Evolutionary conservation across 2,888 invertebrate species (phyloP).

Genomic region (Perizoma affinitatum): DNA sequence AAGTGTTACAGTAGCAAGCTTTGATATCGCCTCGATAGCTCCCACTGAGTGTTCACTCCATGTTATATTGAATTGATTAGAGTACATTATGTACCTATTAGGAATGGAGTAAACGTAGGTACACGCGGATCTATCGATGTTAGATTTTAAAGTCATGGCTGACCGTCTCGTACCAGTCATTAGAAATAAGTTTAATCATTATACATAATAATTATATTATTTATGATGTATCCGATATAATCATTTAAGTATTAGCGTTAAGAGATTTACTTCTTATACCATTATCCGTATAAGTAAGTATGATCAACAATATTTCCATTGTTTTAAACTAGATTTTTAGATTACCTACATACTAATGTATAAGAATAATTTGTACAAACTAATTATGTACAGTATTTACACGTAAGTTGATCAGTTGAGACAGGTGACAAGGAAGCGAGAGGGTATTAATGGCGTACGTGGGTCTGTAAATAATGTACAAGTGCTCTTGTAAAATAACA

Average conservation of each 20-base stretch:
- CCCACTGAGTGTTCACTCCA: conserved; percentile 22
- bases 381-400: conserved; percentile 78
- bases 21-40: conserved; percentile 31
- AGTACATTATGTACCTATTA: conserved; percentile 26
- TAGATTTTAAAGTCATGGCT: conserved; percentile 67
- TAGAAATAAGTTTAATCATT: conserved; percentile 64
- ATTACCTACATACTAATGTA: conserved; percentile 48
- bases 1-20: conserved; percentile 17
- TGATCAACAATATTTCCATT: conserved; percentile 81
- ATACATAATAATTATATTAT: conserved; percentile 57
- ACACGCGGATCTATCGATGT: conserved; percentile 45
- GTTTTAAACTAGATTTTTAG: conserved; percentile 73
- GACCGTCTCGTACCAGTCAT: conserved; percentile 77
- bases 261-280: conserved; percentile 79
- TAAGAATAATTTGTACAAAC: conserved; percentile 80
- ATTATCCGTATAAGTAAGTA: conserved; percentile 79
- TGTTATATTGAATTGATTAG: conserved; percentile 28
- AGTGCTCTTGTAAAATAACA: conserved; percentile 78
- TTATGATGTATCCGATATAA: conserved; percentile 73
- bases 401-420: conserved; percentile 37
- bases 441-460: conserved; percentile 44
- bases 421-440: conserved; percentile 35
- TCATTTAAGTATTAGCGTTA: conserved; percentile 68
- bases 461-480: conserved; percentile 80
- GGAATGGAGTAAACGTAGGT: background rate